A percentile compares a stretch with the other conserved stretches of the same genome.
These are phyloP conservation scores for Melanotaenia pygmaea DNA, from an alignment of 2,797 vertebrate genomes.

Conservation along the genomic window DNA sequence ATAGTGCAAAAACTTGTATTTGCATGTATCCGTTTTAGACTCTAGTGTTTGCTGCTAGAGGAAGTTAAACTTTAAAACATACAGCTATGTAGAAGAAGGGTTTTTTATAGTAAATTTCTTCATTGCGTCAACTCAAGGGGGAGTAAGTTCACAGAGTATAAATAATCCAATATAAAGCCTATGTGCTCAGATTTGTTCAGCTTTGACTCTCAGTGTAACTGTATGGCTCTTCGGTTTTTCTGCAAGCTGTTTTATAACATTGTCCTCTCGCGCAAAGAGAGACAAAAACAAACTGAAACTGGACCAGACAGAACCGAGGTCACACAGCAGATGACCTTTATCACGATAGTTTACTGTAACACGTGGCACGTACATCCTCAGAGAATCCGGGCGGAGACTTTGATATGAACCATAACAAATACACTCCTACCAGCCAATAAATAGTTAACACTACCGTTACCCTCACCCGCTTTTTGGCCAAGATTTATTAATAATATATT, in stretches of 20 bases:
- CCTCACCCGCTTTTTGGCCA: slow-evolving; percentile 58
- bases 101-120: slow-evolving; percentile 58
- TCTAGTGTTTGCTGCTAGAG: slow-evolving; percentile 58
- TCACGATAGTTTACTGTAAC: slow-evolving; percentile 44
- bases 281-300: slow-evolving; percentile 54
- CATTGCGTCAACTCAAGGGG: slow-evolving; percentile 36
- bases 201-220: not conserved
- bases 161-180: not conserved
- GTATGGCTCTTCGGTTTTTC: not conserved
- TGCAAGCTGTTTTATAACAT: not conserved
- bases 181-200: slow-evolving; percentile 6
- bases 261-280: not conserved
- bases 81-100: slow-evolving; percentile 55
- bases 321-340: slow-evolving; percentile 36
- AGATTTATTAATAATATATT: slow-evolving; percentile 71
- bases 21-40: slow-evolving; percentile 31
- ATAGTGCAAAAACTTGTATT: slow-evolving; percentile 11
- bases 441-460: slow-evolving; percentile 77
- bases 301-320: slow-evolving; percentile 8
- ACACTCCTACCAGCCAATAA: slow-evolving; percentile 54
- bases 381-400: slow-evolving; percentile 27
- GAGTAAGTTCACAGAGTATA: slow-evolving; percentile 10
- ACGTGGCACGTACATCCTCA: not conserved
- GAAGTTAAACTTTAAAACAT: slow-evolving; percentile 69
- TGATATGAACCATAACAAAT: slow-evolving; percentile 49